Evolutionary conservation across 1,140 invertebrate species (phyloP).

Genomic region (Aphaenogaster ashmeadi): DNA sequence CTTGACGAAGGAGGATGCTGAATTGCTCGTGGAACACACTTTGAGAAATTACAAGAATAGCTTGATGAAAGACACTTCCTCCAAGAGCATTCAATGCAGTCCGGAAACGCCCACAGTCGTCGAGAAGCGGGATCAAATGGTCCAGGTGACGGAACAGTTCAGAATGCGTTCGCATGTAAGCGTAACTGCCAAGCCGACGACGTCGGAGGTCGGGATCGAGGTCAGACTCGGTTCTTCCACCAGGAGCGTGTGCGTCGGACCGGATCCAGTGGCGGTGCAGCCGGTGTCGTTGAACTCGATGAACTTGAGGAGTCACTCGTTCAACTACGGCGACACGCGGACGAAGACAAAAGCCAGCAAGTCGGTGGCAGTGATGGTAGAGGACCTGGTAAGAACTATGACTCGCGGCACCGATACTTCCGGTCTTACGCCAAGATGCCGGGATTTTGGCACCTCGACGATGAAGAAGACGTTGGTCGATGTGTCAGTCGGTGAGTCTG

Average conservation of each 20-base stretch:
- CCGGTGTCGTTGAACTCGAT: slow-evolving; percentile 81
- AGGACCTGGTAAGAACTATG: slow-evolving; percentile 78
- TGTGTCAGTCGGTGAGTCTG: slow-evolving; percentile 87
- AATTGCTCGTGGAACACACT: slow-evolving; percentile 76
- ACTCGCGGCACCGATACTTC: slow-evolving; percentile 82
- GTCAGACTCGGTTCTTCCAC: slow-evolving; percentile 77
- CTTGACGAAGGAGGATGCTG: slow-evolving; percentile 75
- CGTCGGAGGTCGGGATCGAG: slow-evolving; percentile 81
- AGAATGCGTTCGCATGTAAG: slow-evolving; percentile 83
- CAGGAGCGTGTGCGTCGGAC: slow-evolving; percentile 79
- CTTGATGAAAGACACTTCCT: slow-evolving; percentile 69
- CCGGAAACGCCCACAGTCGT: not conserved
- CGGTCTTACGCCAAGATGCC: slow-evolving; percentile 77
- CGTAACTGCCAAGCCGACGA: slow-evolving; percentile 83
- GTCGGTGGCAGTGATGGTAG: slow-evolving; percentile 78
- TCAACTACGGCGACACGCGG: slow-evolving; percentile 82
- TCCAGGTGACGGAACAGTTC: slow-evolving; percentile 82
- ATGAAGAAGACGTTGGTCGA: slow-evolving; percentile 86
- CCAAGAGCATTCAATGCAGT: slow-evolving; percentile 69
- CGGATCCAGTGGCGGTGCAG: slow-evolving; percentile 73
- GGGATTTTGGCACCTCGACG: slow-evolving; percentile 86
- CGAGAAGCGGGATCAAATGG: slow-evolving; percentile 79
- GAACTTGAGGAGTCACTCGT: slow-evolving; percentile 82
- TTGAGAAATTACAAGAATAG: slow-evolving; percentile 76
- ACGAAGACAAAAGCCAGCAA: slow-evolving; percentile 76